Evolutionary conservation across 2,888 invertebrate genomes (phyloP).

Genomic region (Nemapogon koenigi): DNA sequence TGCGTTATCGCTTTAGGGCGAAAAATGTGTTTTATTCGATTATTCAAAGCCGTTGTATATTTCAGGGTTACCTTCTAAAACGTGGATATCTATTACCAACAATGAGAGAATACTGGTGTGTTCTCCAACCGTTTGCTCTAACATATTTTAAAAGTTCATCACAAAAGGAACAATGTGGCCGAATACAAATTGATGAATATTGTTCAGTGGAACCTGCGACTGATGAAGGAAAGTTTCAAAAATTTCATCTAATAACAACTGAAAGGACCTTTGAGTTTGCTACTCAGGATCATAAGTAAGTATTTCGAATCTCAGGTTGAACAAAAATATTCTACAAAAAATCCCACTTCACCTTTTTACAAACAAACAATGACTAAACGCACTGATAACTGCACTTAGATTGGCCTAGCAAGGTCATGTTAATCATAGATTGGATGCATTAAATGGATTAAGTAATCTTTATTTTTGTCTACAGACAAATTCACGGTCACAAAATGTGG

Average conservation of each 20-base stretch:
- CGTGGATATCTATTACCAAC: conserved; percentile 78
- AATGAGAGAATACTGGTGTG: conserved; percentile 82
- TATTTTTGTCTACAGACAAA: too few species aligned
- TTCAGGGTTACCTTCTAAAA: conserved; percentile 74
- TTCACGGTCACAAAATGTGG: too few species aligned
- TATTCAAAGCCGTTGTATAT: too few species aligned
- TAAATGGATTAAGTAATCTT: too few species aligned
- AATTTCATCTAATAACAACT: conserved; percentile 71
- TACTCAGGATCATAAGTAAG: conserved; percentile 75
- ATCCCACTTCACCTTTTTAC: too few species aligned
- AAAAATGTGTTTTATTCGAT: too few species aligned
- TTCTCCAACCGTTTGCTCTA: conserved; percentile 75
- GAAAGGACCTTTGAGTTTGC: conserved; percentile 77
- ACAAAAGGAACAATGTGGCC: conserved; percentile 71
- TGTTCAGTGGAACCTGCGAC: conserved; percentile 70
- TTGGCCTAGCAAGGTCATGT: too few species aligned
- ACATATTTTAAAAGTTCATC: conserved; percentile 77
- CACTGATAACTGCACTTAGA: conserved; percentile 10
- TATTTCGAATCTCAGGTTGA: too few species aligned
- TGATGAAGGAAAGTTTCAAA: conserved; percentile 63
- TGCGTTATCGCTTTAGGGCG: too few species aligned
- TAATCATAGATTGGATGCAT: too few species aligned
- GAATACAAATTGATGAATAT: conserved; percentile 69
- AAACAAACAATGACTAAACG: too few species aligned
- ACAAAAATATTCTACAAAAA: too few species aligned